Percentiles rank a stretch among this genome's conserved stretches.
Conservation (phyloP, 2,888 invertebrate species). For the Stenotaenia linearis region DNA sequence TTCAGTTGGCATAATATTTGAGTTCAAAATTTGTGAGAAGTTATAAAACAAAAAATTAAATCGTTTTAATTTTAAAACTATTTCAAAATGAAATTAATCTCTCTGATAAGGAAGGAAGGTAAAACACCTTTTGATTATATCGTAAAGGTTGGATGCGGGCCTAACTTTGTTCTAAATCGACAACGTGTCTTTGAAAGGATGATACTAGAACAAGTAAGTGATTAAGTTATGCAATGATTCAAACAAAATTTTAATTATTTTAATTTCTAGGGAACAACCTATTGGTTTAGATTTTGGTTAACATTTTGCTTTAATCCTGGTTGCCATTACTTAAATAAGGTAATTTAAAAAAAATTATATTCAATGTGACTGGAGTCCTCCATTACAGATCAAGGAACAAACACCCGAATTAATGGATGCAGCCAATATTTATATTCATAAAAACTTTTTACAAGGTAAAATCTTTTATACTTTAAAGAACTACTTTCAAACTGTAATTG, state of each 20-base stretch:
- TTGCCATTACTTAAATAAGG: neutral
- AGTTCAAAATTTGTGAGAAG: neutral
- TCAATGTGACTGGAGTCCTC: neutral
- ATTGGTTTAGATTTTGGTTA: neutral
- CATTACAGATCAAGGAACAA: neutral
- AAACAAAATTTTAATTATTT: no score
- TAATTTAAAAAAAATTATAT: neutral
- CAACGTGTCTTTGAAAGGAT: neutral
- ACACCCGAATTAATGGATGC: neutral
- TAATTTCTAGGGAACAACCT: neutral
- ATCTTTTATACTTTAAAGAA: no score
- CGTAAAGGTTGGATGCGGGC: neutral
- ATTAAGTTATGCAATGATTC: neutral
- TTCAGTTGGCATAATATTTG: neutral
- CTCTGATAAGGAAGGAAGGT: neutral
- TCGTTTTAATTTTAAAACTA: neutral
- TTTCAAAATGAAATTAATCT: neutral
- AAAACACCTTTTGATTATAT: neutral
- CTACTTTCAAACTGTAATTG: no score
- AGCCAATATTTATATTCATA: neutral
- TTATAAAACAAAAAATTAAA: neutral
- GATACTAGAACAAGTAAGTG: neutral
- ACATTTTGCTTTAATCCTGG: neutral
- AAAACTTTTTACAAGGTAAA: neutral
- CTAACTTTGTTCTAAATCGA: neutral